These are phyloP conservation scores for Malthinus seriepunctatus DNA, from an alignment of 2,888 invertebrate species.

Conservation along the genomic window DNA sequence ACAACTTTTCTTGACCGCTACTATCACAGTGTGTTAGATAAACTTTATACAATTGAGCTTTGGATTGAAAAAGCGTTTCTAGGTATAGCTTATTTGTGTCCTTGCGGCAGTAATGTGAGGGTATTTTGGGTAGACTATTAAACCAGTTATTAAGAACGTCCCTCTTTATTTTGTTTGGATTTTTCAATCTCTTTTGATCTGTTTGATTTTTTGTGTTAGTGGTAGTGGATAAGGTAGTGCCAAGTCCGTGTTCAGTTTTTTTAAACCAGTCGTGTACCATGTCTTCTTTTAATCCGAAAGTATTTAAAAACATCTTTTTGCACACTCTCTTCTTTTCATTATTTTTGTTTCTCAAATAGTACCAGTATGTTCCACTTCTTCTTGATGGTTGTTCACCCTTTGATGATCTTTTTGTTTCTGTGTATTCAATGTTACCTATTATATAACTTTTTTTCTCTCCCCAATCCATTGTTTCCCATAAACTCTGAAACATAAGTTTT, in stretches of 20 bases:
- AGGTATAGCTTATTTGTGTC: constrained; percentile 19
- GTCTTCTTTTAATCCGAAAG: constrained; percentile 5
- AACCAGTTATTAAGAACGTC: neutral
- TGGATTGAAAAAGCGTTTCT: constrained; percentile 10
- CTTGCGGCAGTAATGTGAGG: constrained; percentile 23
- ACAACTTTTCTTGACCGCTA: neutral
- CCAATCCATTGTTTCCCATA: constrained; percentile 7
- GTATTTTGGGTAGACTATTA: constrained; percentile 5
- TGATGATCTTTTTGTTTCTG: constrained; percentile 1
- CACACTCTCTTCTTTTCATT: constrained; percentile 5
- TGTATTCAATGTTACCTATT: neutral
- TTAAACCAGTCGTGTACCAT: constrained; percentile 10
- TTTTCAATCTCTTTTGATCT: neutral
- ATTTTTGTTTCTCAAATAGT: constrained; percentile 6
- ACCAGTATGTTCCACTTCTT: constrained; percentile 1
- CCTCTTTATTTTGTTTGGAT: neutral
- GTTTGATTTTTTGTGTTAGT: neutral
- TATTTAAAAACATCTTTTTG: constrained; percentile 10
- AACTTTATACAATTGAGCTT: constrained; percentile 1
- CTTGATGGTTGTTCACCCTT: constrained; percentile 1
- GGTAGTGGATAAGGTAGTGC: neutral
- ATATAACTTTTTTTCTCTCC: constrained; percentile 6
- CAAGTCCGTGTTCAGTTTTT: constrained; percentile 6
- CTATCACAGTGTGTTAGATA: neutral
- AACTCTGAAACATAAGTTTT: neutral